phyloP scores from a whole-genome alignment of 2,113 vertebrate species.

The Takifugu bimaculatus region DNA sequence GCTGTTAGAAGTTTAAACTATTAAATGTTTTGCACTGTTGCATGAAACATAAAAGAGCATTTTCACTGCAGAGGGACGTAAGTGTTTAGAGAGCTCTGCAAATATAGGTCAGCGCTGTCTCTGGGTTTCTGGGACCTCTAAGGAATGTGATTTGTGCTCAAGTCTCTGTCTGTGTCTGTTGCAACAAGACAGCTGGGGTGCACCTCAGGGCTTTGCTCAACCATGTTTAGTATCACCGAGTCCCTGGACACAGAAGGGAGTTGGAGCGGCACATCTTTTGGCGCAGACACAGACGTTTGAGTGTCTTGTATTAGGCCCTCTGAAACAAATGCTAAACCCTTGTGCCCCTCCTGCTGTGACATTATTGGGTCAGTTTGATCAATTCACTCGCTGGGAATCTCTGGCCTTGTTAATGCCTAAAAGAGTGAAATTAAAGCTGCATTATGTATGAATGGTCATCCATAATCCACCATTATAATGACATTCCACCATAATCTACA shows the following conservation, averaged over 20 bases:
- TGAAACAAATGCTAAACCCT: neutral
- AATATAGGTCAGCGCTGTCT: conserved; percentile 15
- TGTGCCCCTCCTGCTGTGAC: conserved; percentile 21
- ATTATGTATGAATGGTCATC: conserved; percentile 20
- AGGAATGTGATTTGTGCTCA: conserved; percentile 42
- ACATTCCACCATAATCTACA: conserved; percentile 39
- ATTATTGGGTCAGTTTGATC: conserved; percentile 46
- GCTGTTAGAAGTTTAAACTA: neutral
- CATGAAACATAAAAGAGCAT: neutral
- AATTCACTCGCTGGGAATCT: conserved; percentile 23
- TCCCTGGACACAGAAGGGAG: neutral
- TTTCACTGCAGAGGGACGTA: neutral
- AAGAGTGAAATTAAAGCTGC: conserved; percentile 18
- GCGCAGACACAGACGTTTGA: neutral
- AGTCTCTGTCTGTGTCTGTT: conserved; percentile 37
- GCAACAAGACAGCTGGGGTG: conserved; percentile 56
- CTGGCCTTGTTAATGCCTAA: conserved; percentile 36
- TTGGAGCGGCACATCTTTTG: neutral
- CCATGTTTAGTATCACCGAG: neutral
- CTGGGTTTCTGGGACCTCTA: conserved; percentile 11
- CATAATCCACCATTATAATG: conserved; percentile 16
- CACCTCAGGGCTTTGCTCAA: conserved; percentile 14
- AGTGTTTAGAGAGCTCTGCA: neutral
- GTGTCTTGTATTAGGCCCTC: neutral
- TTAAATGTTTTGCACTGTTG: neutral